A percentile compares a stretch with the other conserved stretches of the same genome.
Conservation (phyloP, 2,113 vertebrate species). For the Phaethornis superciliosus region DNA sequence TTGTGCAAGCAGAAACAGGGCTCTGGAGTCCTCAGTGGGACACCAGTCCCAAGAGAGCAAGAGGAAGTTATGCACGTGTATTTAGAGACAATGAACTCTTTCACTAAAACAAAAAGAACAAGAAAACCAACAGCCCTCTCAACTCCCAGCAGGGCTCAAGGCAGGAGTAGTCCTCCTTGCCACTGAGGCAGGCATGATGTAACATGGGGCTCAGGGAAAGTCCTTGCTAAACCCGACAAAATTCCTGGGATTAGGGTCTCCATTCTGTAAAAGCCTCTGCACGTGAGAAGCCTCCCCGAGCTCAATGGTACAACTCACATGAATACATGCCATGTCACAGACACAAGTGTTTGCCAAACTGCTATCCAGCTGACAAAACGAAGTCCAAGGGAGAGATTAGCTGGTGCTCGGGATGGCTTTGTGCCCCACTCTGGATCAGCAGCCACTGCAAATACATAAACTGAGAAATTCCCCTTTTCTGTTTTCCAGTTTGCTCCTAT, state of each 20-base stretch:
- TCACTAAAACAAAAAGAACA: neutral
- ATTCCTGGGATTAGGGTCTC: neutral
- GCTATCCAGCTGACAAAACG: rapidly evolving
- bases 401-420: neutral
- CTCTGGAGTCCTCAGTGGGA: neutral
- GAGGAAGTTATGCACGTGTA: neutral
- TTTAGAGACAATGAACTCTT: neutral
- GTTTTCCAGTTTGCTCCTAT: neutral
- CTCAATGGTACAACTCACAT: neutral
- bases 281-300: neutral
- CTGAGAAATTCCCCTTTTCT: neutral
- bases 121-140: neutral
- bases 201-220: neutral
- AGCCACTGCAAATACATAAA: neutral
- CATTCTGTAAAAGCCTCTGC: neutral
- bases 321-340: rapidly evolving
- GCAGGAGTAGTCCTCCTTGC: neutral
- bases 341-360: neutral
- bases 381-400: neutral
- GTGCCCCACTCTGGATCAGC: neutral
- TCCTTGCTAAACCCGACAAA: neutral
- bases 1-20: neutral
- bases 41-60: neutral
- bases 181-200: rapidly evolving
- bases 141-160: neutral